Conservation (phyloP, 1,140 invertebrate genomes). For the Zaprionus inermis region DNA sequence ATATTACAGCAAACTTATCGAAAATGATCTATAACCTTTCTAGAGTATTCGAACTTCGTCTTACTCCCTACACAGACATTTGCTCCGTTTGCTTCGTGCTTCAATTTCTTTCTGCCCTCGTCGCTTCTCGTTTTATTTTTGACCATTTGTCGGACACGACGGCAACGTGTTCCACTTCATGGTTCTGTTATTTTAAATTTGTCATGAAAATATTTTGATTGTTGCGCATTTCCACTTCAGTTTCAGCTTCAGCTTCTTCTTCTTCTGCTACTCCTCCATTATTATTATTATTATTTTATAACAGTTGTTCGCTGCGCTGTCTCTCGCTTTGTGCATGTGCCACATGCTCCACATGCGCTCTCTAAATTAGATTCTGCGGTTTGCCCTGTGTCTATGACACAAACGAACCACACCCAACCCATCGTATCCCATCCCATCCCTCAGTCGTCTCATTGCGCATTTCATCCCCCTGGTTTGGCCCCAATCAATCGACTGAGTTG, state of each 20-base stretch:
- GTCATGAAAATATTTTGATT: constrained; percentile 83
- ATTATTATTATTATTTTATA: constrained; percentile 56
- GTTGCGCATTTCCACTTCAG: constrained; percentile 56
- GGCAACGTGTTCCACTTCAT: constrained; percentile 75
- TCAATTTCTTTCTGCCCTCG: constrained; percentile 8
- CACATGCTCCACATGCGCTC: constrained; percentile 61
- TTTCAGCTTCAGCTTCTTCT: constrained; percentile 4
- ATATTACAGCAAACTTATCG: background rate
- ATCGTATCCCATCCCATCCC: too few species aligned
- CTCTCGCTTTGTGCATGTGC: constrained; percentile 8
- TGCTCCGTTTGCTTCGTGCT: background rate
- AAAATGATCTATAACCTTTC: background rate
- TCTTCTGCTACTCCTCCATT: constrained; percentile 2
- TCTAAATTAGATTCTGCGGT: constrained; percentile 77
- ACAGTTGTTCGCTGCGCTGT: constrained; percentile 39
- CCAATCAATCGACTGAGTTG: constrained; percentile 9
- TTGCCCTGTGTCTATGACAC: constrained; percentile 24
- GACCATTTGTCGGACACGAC: constrained; percentile 55
- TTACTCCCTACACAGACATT: background rate
- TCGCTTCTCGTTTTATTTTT: constrained; percentile 28
- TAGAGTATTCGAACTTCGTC: constrained; percentile 8
- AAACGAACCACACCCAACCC: background rate
- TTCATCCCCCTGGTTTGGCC: background rate
- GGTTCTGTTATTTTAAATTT: constrained; percentile 82
- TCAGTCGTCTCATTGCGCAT: background rate